phyloP scores from a whole-genome alignment of 1,140 invertebrate genomes.

The Cherax destructor region DNA sequence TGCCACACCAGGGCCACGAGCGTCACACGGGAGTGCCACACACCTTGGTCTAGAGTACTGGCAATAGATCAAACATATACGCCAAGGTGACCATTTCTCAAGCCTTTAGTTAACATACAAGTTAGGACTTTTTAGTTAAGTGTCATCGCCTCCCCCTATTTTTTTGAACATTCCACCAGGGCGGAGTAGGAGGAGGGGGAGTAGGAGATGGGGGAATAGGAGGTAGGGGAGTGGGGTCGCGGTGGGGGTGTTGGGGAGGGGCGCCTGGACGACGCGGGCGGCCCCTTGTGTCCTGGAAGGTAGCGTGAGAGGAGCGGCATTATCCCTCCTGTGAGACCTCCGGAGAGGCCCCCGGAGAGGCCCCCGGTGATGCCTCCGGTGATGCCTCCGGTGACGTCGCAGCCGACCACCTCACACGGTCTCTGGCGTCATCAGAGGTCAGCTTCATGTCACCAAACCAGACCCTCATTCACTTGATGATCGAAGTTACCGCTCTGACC shows the following conservation, averaged over 20 bases:
- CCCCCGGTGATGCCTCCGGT: slow-evolving; percentile 7
- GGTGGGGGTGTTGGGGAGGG: slow-evolving; percentile 8
- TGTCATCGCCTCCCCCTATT: not conserved
- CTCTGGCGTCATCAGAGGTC: slow-evolving; percentile 66
- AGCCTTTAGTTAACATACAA: not conserved
- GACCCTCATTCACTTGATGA: slow-evolving; percentile 59
- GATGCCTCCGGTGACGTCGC: slow-evolving; percentile 56
- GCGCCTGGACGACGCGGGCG: not conserved
- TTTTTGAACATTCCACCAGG: slow-evolving; percentile 9
- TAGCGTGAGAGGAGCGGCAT: slow-evolving; percentile 23
- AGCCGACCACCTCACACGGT: slow-evolving; percentile 18
- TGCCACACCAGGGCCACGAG: no score
- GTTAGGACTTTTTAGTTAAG: not conserved
- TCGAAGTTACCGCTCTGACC: slow-evolving; percentile 59
- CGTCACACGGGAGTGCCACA: no score
- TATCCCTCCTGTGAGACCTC: no score
- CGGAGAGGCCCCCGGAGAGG: not conserved
- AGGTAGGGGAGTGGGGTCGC: no score
- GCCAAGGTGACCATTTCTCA: not conserved
- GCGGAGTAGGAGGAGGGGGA: slow-evolving; percentile 8
- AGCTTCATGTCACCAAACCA: slow-evolving; percentile 66
- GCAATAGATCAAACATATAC: not conserved
- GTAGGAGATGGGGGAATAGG: not conserved
- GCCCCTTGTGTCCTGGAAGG: slow-evolving; percentile 30
- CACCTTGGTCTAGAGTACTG: not conserved